A percentile compares a stretch with the other conserved stretches of the same genome.
These are phyloP conservation scores for Daphoenositta chrysoptera DNA, from an alignment of 2,113 vertebrate genomes.

Conservation along the genomic window DNA sequence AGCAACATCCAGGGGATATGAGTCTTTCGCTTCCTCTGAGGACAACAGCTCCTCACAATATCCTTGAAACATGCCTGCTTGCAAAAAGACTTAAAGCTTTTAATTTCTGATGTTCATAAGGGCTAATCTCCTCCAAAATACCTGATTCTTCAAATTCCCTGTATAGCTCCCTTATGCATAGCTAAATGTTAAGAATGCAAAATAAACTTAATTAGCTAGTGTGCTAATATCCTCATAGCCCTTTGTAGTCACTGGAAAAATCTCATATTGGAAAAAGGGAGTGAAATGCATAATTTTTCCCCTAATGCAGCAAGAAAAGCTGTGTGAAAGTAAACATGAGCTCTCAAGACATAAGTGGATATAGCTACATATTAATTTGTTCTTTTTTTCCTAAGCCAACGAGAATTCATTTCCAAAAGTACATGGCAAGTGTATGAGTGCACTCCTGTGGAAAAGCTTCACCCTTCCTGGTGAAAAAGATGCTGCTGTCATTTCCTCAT, in stretches of 20 bases:
- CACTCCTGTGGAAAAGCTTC: neutral
- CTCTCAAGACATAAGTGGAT: neutral
- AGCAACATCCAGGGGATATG: neutral
- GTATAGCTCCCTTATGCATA: neutral
- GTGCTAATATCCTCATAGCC: neutral
- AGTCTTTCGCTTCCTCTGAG: neutral
- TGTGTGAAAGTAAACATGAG: neutral
- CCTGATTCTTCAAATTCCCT: slow-evolving; percentile 7
- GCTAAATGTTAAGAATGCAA: slow-evolving; percentile 11
- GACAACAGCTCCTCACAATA: neutral
- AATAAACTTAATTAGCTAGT: slow-evolving; percentile 13
- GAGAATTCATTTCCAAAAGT: neutral
- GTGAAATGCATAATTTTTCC: neutral
- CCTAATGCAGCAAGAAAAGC: neutral
- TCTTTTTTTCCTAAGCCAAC: neutral
- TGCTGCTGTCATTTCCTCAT: neutral
- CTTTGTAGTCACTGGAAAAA: neutral
- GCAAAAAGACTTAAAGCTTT: slow-evolving; percentile 7
- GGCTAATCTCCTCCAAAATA: slow-evolving; percentile 1
- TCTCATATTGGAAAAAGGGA: neutral
- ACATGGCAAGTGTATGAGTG: fast-evolving
- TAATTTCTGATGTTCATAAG: neutral
- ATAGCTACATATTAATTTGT: neutral
- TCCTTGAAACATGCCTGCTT: neutral
- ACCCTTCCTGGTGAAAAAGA: neutral